Evolutionary conservation across 1,140 invertebrate genomes (phyloP).

Genomic region (Oncopodura yosiiana): DNA sequence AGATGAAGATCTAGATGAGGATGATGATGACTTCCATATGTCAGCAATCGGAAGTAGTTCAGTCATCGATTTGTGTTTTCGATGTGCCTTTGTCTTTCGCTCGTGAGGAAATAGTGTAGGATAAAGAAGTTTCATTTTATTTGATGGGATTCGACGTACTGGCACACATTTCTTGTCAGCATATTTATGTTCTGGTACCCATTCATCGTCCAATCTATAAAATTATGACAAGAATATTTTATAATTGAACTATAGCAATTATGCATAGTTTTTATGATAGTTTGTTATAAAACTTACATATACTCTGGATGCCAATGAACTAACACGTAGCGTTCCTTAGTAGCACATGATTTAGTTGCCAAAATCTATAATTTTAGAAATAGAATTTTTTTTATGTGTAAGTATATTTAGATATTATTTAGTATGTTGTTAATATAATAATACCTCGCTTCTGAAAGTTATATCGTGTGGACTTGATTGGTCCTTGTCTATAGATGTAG

Average conservation of each 20-base stretch:
- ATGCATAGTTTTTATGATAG: not conserved
- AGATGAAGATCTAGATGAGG: constrained; percentile 5
- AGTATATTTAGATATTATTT: no score
- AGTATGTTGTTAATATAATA: no score
- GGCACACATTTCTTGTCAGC: constrained; percentile 45
- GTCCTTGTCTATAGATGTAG: constrained; percentile 6
- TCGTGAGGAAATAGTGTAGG: constrained; percentile 30
- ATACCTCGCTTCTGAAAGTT: constrained; percentile 30
- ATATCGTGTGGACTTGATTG: constrained; percentile 21
- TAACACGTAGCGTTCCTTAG: constrained; percentile 51
- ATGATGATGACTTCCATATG: constrained; percentile 4
- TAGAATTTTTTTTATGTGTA: no score
- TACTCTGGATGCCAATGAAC: constrained; percentile 57
- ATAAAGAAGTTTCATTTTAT: constrained; percentile 27
- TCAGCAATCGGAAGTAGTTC: not conserved
- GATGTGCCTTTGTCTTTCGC: constrained; percentile 20
- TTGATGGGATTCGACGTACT: constrained; percentile 43
- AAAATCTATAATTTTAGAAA: no score
- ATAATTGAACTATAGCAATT: not conserved
- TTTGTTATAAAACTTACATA: constrained; percentile 51
- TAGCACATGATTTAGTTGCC: no score
- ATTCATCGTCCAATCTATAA: constrained; percentile 52
- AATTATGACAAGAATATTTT: constrained; percentile 34
- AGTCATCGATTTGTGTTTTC: constrained; percentile 23
- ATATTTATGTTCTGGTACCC: constrained; percentile 50